Conservation (phyloP, 2,797 vertebrate species). For the Chaetophractus vellerosus region DNA sequence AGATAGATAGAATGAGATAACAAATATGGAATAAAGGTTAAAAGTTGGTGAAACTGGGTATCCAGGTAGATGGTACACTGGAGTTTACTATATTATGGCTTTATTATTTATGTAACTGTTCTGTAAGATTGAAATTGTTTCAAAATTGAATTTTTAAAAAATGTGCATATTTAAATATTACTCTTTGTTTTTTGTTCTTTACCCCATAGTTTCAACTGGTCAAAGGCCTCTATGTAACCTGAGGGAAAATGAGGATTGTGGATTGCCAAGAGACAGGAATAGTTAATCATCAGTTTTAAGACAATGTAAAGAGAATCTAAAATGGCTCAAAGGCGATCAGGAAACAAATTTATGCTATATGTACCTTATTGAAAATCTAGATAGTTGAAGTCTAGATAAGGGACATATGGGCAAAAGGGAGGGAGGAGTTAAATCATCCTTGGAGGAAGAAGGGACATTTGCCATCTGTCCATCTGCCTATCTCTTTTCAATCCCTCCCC, state of each 20-base stretch:
- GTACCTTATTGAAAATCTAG: neutral
- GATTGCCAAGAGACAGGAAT: neutral
- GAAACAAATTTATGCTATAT: neutral
- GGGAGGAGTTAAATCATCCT: neutral
- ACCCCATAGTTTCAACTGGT: neutral
- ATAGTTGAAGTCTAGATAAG: neutral
- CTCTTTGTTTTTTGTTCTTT: too few relatives aligned
- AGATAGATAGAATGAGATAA: too few relatives aligned
- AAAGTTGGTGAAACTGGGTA: too few relatives aligned
- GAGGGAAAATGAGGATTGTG: neutral
- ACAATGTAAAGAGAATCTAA: neutral
- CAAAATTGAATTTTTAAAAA: too few relatives aligned
- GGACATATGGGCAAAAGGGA: neutral
- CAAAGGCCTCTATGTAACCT: neutral
- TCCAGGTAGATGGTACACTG: too few relatives aligned
- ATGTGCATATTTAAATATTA: too few relatives aligned
- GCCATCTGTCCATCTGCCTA: neutral
- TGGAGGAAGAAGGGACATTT: neutral
- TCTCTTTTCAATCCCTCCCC: neutral
- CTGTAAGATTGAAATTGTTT: too few relatives aligned
- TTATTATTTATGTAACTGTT: too few relatives aligned
- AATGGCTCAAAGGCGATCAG: neutral
- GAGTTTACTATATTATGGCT: too few relatives aligned
- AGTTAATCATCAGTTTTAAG: neutral
- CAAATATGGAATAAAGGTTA: too few relatives aligned